Percentiles rank a stretch among this genome's conserved stretches.
These are phyloP conservation scores for Malurus splendens DNA, from an alignment of 2,797 vertebrate species.

Conservation along the genomic window DNA sequence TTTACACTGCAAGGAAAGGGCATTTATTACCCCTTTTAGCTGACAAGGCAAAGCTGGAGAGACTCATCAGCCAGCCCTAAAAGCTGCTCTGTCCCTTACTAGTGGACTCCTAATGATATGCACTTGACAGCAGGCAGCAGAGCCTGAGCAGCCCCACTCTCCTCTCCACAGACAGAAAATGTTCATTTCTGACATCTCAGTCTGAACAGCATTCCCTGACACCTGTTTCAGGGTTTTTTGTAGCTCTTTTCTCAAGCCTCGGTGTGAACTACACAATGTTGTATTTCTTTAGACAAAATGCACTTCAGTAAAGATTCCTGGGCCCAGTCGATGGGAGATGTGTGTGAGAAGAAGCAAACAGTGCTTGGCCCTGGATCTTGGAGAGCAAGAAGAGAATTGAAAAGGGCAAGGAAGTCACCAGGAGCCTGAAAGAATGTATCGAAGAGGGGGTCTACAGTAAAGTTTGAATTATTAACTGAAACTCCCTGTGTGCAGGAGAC, in stretches of 20 bases:
- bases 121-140: background rate
- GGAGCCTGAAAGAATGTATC: background rate
- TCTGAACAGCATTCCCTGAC: background rate
- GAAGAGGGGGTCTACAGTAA: background rate
- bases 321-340: background rate
- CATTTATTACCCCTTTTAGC: slow-evolving; percentile 44
- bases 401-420: background rate
- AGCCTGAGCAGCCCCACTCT: background rate
- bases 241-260: background rate
- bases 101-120: background rate
- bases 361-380: background rate
- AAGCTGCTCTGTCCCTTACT: background rate
- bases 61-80: background rate
- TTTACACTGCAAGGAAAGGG: slow-evolving; percentile 37
- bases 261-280: background rate
- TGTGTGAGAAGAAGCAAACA: background rate
- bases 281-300: background rate
- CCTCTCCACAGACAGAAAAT: background rate
- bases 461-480: background rate
- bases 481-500: background rate
- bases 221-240: background rate
- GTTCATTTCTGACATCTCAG: background rate
- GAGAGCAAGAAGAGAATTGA: background rate
- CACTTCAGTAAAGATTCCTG: background rate
- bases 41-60: slow-evolving; percentile 32